Conservation (phyloP, 2,888 invertebrate species). For the Troides helena region DNA sequence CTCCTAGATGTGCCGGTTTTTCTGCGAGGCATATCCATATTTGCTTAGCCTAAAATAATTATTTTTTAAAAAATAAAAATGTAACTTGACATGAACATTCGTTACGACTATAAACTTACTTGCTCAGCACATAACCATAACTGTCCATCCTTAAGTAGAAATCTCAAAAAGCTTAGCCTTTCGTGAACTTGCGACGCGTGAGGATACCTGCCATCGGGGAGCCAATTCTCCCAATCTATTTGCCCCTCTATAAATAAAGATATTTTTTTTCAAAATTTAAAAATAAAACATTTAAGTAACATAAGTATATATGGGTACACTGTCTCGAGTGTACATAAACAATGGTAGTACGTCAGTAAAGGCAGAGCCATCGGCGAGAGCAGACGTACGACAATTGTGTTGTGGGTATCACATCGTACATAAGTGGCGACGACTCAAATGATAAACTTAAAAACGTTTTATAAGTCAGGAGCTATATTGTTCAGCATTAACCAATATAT, state of each 20-base stretch:
- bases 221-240: conserved; percentile 87
- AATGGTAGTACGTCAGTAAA: too few relatives aligned
- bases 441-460: too few relatives aligned
- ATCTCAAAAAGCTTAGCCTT: conserved; percentile 94
- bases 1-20: conserved; percentile 93
- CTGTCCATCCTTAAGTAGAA: conserved; percentile 96
- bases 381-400: too few relatives aligned
- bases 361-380: too few relatives aligned
- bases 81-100: background rate
- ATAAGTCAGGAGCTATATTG: too few relatives aligned
- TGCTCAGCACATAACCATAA: conserved; percentile 98
- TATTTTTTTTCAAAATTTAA: too few relatives aligned
- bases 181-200: conserved; percentile 96
- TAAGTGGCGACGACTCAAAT: too few relatives aligned
- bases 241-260: conserved; percentile 83
- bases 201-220: conserved; percentile 93
- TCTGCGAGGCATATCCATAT: conserved; percentile 98
- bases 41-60: conserved; percentile 86
- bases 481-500: too few relatives aligned
- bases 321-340: too few relatives aligned
- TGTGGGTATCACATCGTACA: too few relatives aligned
- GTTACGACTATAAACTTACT: conserved; percentile 43
- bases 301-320: too few relatives aligned
- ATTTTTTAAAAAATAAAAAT: conserved; percentile 19
- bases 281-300: too few relatives aligned